phyloP scores from a whole-genome alignment of 2,797 vertebrate species.

The Sciurus vulgaris region DNA sequence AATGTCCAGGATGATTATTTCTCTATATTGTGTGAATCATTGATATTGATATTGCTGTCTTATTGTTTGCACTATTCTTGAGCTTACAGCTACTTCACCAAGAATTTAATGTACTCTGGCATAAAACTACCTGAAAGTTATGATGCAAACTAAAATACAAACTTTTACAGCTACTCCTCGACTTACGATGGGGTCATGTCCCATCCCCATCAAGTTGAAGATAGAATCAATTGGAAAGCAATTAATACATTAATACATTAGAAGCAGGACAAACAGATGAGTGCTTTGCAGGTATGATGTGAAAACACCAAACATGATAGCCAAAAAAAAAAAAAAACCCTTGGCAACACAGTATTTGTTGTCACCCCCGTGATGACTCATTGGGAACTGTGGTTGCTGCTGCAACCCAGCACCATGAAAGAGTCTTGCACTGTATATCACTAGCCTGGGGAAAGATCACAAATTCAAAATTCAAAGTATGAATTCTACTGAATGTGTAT shows the following conservation, averaged over 20 bases:
- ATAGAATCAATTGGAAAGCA: neutral
- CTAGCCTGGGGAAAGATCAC: neutral
- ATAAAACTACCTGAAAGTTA: slow-evolving; percentile 1
- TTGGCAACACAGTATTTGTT: neutral
- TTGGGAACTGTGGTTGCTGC: neutral
- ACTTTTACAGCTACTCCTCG: neutral
- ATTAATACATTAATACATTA: neutral
- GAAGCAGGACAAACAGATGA: neutral
- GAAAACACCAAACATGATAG: neutral
- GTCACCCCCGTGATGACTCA: neutral
- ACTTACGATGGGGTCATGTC: neutral
- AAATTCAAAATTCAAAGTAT: neutral
- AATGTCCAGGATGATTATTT: neutral
- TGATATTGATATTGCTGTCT: neutral
- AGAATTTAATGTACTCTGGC: neutral
- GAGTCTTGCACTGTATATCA: neutral
- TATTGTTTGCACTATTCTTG: neutral
- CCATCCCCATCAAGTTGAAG: neutral
- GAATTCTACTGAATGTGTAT: neutral
- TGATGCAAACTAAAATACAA: neutral
- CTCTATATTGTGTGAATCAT: neutral
- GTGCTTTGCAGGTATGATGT: neutral
- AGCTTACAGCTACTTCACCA: slow-evolving; percentile 23
- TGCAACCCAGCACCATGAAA: neutral
- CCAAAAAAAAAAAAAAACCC: neutral